Conservation (phyloP, 2,888 invertebrate species). For the Erannis defoliaria region DNA sequence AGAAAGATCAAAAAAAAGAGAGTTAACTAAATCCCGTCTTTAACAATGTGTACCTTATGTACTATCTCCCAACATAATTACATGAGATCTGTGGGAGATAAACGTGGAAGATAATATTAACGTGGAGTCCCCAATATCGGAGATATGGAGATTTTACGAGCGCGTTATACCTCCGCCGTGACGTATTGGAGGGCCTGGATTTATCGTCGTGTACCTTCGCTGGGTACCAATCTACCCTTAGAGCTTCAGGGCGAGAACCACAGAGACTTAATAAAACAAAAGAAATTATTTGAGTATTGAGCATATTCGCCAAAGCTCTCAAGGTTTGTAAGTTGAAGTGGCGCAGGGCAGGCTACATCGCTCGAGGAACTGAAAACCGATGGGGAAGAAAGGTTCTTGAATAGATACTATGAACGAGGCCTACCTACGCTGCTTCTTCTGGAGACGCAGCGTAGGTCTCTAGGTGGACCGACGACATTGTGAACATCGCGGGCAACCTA, state of each 20-base stretch:
- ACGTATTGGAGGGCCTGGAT: constrained; percentile 32
- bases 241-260: constrained; percentile 10
- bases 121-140: constrained; percentile 27
- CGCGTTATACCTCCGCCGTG: constrained; percentile 36
- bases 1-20: no score
- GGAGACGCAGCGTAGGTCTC: no score
- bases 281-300: no score
- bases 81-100: constrained; percentile 15
- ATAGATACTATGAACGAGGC: no score
- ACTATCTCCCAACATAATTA: constrained; percentile 21
- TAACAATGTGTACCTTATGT: background rate
- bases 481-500: no score
- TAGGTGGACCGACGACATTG: no score
- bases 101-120: constrained; percentile 18
- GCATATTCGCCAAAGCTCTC: no score
- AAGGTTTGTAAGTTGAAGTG: no score
- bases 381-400: no score
- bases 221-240: constrained; percentile 2
- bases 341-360: no score
- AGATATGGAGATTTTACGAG: constrained; percentile 46
- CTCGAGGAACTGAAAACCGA: no score
- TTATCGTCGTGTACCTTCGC: constrained; percentile 18
- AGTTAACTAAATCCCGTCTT: background rate
- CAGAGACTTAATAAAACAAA: background rate
- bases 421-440: no score